Base-by-base conservation (phyloP, 2,888 invertebrate genomes). In the Apotomis capreana region DNA sequence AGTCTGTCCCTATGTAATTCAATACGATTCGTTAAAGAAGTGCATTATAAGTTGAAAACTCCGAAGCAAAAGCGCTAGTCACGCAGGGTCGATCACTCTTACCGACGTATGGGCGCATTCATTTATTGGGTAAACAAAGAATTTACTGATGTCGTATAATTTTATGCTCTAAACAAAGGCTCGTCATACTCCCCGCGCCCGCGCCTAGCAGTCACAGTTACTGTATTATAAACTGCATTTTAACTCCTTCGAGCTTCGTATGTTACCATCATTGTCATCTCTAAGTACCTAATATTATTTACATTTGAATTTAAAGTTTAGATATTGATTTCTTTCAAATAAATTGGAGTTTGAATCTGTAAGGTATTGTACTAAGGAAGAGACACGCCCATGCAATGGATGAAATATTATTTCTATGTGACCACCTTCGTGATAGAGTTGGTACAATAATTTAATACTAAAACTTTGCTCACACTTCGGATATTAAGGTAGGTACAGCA, bases 71-170 rank as follows among this genome's bases (percentile, higher is more conserved):
- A 74, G 74, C 74, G 76, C 77, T 78, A 84, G 83, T 83, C 87
- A 80, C 84, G 81, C 79, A 80, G 78, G 80, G 84, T 81, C 84
- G 81, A 86, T 86, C 82, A 80, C 79, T 74, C 83, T 84, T 82
- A 79, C 81, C 82, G 81, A 81, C 82, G 83, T 82, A 85, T 84
- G 83, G 83, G 85, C 84, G 84, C 87, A 83, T 87, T 89, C 87
- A 88, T 90, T 89, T 89, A 88, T 89, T 84, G 86, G 81, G 89
- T 91, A 91, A 92, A 92, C 91, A 92, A 87, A 89, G 87, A 89
- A 90, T 93, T 92, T 92, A 92, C 92, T 87, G 87, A 83, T 87
- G 90, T 91, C 91, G 90, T 93, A 92, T 92, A 92, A 91, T 90
- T 92, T 92, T 89, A 92, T 91, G 90, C 87, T 89, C 88, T 89